Percentiles rank a stretch among this genome's conserved stretches.
Evolutionary conservation across 2,888 invertebrate genomes (phyloP).

Genomic region (Pseudeuparius sepicola): DNA sequence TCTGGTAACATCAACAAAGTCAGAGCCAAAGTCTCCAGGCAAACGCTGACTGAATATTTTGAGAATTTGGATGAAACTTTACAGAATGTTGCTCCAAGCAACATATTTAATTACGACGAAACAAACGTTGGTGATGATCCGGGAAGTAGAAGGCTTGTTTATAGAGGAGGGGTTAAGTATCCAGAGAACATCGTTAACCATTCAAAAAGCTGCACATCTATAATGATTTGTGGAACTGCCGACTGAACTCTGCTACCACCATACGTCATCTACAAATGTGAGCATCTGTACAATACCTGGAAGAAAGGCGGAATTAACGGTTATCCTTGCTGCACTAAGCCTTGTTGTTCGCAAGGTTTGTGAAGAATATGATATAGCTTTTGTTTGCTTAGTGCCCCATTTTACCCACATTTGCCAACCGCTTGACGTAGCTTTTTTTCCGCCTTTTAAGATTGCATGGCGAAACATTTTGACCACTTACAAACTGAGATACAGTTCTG

Average conservation of each 20-base stretch:
- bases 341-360: too few species aligned
- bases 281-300: constrained; percentile 11
- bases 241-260: constrained; percentile 29
- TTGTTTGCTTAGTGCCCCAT: constrained; percentile 8
- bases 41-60: constrained; percentile 18
- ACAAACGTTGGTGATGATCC: too few species aligned
- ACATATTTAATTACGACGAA: too few species aligned
- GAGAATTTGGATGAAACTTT: constrained; percentile 21
- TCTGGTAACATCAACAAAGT: constrained; percentile 14
- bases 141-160: constrained; percentile 28
- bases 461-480: constrained; percentile 14
- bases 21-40: constrained; percentile 7
- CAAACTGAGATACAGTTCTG: constrained; percentile 5
- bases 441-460: constrained; percentile 16
- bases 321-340: constrained; percentile 13
- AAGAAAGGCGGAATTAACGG: constrained; percentile 24
- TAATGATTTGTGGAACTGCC: constrained; percentile 32
- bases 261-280: constrained; percentile 31
- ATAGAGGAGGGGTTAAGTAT: too few species aligned
- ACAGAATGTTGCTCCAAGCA: constrained; percentile 23
- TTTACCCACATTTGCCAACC: constrained; percentile 15
- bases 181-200: constrained; percentile 29
- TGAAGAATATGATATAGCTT: constrained; percentile 9
- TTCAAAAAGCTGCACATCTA: constrained; percentile 27
- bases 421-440: constrained; percentile 19